Conservation (phyloP, 2,113 vertebrate genomes). For the Bos indicus region DNA sequence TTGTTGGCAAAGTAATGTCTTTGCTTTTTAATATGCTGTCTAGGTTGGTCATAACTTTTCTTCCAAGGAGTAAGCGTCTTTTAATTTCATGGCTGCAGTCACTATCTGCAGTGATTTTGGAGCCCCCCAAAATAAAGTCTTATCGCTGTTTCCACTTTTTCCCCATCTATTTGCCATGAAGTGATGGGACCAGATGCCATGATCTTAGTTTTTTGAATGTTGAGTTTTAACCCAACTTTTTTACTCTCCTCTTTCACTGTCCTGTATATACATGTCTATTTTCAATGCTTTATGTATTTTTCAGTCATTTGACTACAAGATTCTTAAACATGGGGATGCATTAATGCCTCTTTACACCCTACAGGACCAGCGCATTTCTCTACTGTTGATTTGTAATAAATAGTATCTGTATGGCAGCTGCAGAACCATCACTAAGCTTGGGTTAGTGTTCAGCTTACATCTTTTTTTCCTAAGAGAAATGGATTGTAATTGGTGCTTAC, state of each 20-base stretch:
- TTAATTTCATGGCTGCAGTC: not conserved
- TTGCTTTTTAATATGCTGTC: not conserved
- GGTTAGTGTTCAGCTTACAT: not conserved
- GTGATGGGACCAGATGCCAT: not conserved
- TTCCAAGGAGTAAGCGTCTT: not conserved
- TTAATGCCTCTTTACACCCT: not conserved
- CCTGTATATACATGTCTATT: not conserved
- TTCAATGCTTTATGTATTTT: not conserved
- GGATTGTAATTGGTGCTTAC: not conserved
- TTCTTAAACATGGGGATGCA: not conserved
- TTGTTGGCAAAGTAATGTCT: not conserved
- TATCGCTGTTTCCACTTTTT: not conserved
- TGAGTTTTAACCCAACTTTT: not conserved
- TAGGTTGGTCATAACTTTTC: not conserved
- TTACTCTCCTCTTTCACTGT: not conserved
- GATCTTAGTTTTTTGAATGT: not conserved
- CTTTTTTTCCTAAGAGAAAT: not conserved
- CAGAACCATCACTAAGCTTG: not conserved
- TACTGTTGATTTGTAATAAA: slow-evolving; percentile 8
- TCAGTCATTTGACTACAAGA: not conserved
- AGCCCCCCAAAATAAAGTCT: not conserved
- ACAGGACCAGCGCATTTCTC: not conserved
- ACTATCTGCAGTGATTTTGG: not conserved
- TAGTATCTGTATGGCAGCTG: not conserved
- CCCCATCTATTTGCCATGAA: not conserved